Percentiles rank a stretch among this genome's conserved stretches.
Evolutionary conservation across 2,113 vertebrate genomes (phyloP).

Genomic region (Ptyas mucosa): DNA sequence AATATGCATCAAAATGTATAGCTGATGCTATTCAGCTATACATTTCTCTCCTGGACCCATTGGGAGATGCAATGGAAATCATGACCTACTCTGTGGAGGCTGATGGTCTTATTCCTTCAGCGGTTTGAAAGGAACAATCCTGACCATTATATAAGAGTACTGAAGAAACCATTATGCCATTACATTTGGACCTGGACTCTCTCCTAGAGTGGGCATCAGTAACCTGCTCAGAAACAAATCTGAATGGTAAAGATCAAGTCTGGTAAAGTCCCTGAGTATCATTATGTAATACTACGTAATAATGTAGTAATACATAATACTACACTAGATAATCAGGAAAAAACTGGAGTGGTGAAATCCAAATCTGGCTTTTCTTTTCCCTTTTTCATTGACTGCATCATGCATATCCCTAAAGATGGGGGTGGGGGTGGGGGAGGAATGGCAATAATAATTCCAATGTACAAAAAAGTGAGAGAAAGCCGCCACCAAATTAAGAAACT

Average conservation of each 20-base stretch:
- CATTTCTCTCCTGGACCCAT: neutral
- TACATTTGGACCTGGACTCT: neutral
- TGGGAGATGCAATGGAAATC: neutral
- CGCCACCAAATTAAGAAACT: neutral
- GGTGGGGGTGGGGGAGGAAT: neutral
- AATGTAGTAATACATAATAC: too few species aligned
- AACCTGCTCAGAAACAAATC: neutral
- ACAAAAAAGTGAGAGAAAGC: neutral
- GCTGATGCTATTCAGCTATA: neutral
- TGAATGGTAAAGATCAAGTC: neutral
- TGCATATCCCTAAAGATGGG: neutral
- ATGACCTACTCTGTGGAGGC: neutral
- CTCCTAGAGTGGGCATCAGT: neutral
- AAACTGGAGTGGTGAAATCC: neutral
- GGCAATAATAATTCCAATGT: neutral
- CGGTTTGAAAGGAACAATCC: neutral
- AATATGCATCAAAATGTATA: neutral
- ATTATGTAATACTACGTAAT: too few species aligned
- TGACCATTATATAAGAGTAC: neutral
- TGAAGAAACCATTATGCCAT: neutral
- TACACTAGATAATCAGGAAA: neutral
- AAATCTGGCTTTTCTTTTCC: neutral
- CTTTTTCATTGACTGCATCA: neutral
- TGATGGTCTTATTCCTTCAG: neutral
- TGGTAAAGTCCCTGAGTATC: neutral